A percentile compares a stretch with the other conserved stretches of the same genome.
Evolutionary conservation across 1,140 invertebrate genomes (phyloP).

Genomic region (Anoplophora glabripennis): DNA sequence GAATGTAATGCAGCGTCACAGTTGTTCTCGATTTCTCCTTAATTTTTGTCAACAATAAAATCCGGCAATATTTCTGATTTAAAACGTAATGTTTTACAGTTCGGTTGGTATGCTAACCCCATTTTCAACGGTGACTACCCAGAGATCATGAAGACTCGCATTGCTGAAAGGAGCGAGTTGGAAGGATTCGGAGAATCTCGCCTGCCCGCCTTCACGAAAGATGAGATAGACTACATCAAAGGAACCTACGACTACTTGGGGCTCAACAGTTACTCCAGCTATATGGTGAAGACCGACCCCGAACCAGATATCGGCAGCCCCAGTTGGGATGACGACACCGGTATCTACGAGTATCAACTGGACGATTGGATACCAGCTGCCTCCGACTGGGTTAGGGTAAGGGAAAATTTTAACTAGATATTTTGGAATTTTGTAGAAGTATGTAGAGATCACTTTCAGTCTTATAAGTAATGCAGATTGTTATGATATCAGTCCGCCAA

Average conservation of each 20-base stretch:
- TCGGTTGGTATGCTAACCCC: conserved; percentile 61
- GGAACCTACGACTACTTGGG: conserved; percentile 63
- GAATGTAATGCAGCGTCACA: not conserved
- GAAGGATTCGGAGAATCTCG: conserved; percentile 58
- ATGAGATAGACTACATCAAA: conserved; percentile 56
- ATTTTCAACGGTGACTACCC: conserved; percentile 65
- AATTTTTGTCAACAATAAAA: too few relatives aligned
- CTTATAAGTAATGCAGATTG: too few relatives aligned
- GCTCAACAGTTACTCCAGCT: conserved; percentile 57
- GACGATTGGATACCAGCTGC: conserved; percentile 14
- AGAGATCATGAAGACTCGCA: conserved; percentile 54
- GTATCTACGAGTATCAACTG: not conserved
- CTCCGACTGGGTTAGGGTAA: conserved; percentile 2
- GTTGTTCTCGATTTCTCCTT: too few relatives aligned
- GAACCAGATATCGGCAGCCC: conserved; percentile 46
- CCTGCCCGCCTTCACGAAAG: conserved; percentile 58
- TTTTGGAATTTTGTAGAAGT: too few relatives aligned
- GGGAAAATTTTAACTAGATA: too few relatives aligned
- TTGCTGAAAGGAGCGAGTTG: conserved; percentile 54
- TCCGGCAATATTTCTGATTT: conserved; percentile 19
- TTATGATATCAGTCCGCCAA: too few relatives aligned
- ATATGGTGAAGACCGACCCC: conserved; percentile 48
- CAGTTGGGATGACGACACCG: conserved; percentile 2
- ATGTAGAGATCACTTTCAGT: too few relatives aligned
- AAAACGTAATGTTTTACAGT: conserved; percentile 41